Evolutionary conservation across 1,140 invertebrate genomes (phyloP), one percentile per base, ranked within the genome.

Genomic region (Sycophaga agraensis): DNA sequence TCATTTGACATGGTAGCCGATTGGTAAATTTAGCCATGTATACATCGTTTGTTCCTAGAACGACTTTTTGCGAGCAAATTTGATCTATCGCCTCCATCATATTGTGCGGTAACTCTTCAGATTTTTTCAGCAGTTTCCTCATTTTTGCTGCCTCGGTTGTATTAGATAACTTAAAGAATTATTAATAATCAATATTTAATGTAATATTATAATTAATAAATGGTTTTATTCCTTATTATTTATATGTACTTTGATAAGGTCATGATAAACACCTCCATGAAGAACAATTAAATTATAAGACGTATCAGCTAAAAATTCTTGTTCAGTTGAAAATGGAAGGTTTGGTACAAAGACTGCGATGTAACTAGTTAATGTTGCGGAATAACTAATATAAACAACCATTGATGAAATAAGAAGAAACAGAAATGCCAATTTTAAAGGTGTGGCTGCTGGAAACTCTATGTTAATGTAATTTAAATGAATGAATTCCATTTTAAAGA

Each of bases 1-100:
- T 46, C 8, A 68, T 39, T 26, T 63, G 56, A 37, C 68, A 70
- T 4, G 66, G 64, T 17, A 66, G 28, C 12, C 37, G 4, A 9
- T 24, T 26, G 28, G 28, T 59, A 14, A 53, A 43, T 8, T 61
- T 55, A 7, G 63, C 16, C 9, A 62, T 49, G 12, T 63, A 16
- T 11, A 61, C 54, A 11, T 66, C 63, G 7, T 43, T 66, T 22
- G 40, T 55, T 17, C 48, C 63, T 16, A 70, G 63, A 2, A 62
- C 68, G 14, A 65, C 59, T 57, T 66, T 65, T n/a, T 64, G 48
- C 0, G 46, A 19, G 34, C 68, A 70, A 14, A 70, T 50, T 59
- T 70, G 53, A 28, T 16, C 11, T 11, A 57, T 14, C 5, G 50
- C 43, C 21, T 54, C 35, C 21, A 50, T n/a, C 35, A 58, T 60